Conservation (phyloP, 2,888 invertebrate species). For the Acleris literana region DNA sequence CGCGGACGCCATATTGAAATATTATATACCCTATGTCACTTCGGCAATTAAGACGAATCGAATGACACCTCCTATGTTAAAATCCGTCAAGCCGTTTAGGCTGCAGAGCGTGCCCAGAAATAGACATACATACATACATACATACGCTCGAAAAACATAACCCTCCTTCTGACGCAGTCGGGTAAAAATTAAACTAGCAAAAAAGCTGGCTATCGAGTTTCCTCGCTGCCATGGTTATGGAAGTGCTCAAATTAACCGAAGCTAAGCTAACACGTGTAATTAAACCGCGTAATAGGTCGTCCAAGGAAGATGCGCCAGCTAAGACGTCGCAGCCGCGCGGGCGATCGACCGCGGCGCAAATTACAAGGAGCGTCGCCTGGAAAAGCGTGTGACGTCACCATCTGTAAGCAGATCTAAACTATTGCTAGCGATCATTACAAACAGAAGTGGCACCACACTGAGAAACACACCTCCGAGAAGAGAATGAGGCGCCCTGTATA, state of each 20-base stretch:
- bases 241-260: slow-evolving; percentile 88
- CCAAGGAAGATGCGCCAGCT: slow-evolving; percentile 79
- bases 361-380: slow-evolving; percentile 79
- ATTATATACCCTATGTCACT: too few species aligned
- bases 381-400: slow-evolving; percentile 86
- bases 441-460: slow-evolving; percentile 87
- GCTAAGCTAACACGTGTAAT: slow-evolving; percentile 85
- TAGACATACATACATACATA: too few species aligned
- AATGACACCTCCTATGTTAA: too few species aligned
- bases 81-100: too few species aligned
- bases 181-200: slow-evolving; percentile 49
- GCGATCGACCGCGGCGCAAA: slow-evolving; percentile 84
- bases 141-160: too few species aligned
- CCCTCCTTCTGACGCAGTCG: too few species aligned
- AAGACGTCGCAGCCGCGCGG: slow-evolving; percentile 86
- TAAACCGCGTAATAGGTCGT: slow-evolving; percentile 82
- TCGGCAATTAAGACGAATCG: too few species aligned
- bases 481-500: slow-evolving; percentile 29
- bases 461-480: slow-evolving; percentile 84
- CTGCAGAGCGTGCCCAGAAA: too few species aligned
- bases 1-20: too few species aligned
- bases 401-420: slow-evolving; percentile 85
- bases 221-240: slow-evolving; percentile 85
- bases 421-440: slow-evolving; percentile 83
- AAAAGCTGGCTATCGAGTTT: slow-evolving; percentile 79